Evolutionary conservation across 2,113 vertebrate genomes (phyloP), one percentile per base, ranked within the genome.

Genomic region (Ginglymostoma cirratum): DNA sequence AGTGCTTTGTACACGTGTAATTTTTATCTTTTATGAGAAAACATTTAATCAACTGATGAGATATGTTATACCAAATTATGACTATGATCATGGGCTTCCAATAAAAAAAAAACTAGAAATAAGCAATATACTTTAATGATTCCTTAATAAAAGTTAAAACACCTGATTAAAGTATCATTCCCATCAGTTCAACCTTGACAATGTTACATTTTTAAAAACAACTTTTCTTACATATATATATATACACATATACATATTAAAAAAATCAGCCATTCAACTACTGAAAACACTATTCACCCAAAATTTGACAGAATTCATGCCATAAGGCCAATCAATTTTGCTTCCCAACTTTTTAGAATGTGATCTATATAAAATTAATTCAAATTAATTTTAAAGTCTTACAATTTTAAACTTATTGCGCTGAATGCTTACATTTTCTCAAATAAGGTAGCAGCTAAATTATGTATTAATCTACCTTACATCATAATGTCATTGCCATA

Each of bases 401-500:
- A 48, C 48, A 95, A 30, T 45, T 72, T 48, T 72, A 95, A 95
- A 72, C 34, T 27, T 6, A 70, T 15, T 76, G 23, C 27, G 14
- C 67, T 21, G 52, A 95, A 72, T 38, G 42, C 23, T 94, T 94
- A 30, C 48, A 95, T 34, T 34, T 48, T 24, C 7, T 23, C 34
- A 94, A 95, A 48, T 27, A 52, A 69, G 27, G 52, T 23, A 30
- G 42, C 67, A 94, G 93, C 93, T 69, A 61, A 34, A 12, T 90
- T 52, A 72, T 86, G 55, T 66, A 86, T 67, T 95, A 66, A 85
- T 42, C n/a, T 96, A 12, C 15, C 30, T 38, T 55, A 55, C n/a
- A 61, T 95, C 72, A 76, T 97, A 97, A 97, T 97, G 97, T 97
- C 97, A 97, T 96, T 97, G 96, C 96, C 96, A 96, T 98, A 97